Percentiles rank a stretch among this genome's conserved stretches.
Conservation (phyloP, 2,888 invertebrate species). For the Pristionchus exspectatus region DNA sequence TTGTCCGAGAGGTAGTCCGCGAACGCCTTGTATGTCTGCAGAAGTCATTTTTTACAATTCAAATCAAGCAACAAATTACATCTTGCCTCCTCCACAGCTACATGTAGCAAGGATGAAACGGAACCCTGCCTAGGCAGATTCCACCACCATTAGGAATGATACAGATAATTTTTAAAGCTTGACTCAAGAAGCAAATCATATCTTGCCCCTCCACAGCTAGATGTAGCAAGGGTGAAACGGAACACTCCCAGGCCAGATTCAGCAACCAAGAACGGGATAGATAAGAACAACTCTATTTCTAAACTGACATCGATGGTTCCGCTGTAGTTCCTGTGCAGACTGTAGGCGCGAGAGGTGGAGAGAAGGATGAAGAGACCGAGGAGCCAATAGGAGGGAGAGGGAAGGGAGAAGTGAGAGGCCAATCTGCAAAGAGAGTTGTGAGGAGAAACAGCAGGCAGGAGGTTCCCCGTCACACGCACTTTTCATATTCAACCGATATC, state of each 20-base stretch:
- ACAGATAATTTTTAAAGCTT: no score
- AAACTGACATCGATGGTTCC: slow-evolving; percentile 88
- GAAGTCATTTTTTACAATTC: background rate
- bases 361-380: slow-evolving; percentile 66
- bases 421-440: slow-evolving; percentile 12
- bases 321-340: slow-evolving; percentile 84
- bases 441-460: background rate
- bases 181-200: no score
- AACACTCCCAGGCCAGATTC: no score
- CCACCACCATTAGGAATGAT: no score
- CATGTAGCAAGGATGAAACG: no score
- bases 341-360: slow-evolving; percentile 66
- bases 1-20: slow-evolving; percentile 55
- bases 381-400: slow-evolving; percentile 55
- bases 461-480: no score
- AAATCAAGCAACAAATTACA: no score
- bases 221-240: background rate
- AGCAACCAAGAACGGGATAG: no score
- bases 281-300: background rate
- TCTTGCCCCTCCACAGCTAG: no score
- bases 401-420: slow-evolving; percentile 19
- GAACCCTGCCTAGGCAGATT: no score
- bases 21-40: slow-evolving; percentile 61
- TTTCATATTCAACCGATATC: no score
- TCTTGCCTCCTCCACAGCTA: no score